Percentiles rank a stretch among this genome's conserved stretches.
These are phyloP conservation scores for Parotocinclus haroldoi DNA, from an alignment of 2,797 vertebrate species.

Conservation along the genomic window DNA sequence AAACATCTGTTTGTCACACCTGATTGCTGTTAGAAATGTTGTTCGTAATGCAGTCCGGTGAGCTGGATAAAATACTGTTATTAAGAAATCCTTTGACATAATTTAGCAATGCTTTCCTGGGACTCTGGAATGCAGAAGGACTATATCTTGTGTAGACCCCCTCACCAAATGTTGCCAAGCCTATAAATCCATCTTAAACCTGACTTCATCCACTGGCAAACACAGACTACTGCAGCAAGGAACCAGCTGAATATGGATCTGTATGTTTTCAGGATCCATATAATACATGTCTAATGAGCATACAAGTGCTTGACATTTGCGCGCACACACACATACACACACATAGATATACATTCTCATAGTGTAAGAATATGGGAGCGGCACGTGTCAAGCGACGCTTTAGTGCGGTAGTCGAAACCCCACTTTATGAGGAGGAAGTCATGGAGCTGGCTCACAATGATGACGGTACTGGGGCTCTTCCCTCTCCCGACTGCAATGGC, in stretches of 20 bases:
- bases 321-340: not conserved
- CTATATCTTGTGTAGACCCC: no score
- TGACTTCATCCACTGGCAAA: no score
- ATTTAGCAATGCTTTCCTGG: not conserved
- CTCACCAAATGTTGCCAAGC: no score
- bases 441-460: slow-evolving; percentile 76
- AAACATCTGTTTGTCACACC: not conserved
- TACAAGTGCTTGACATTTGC: no score
- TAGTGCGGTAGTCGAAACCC: slow-evolving; percentile 75
- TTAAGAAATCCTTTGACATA: not conserved
- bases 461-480: slow-evolving; percentile 55
- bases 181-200: no score
- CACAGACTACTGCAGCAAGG: no score
- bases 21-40: not conserved
- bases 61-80: not conserved
- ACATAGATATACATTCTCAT: slow-evolving; percentile 2
- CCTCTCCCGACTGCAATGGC: slow-evolving; percentile 63
- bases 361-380: slow-evolving; percentile 64
- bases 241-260: no score
- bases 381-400: slow-evolving; percentile 79
- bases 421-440: slow-evolving; percentile 76
- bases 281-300: no score
- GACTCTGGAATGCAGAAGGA: no score
- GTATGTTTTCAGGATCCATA: no score
- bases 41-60: not conserved